A percentile compares a stretch with the other conserved stretches of the same genome.
Evolutionary conservation across 92 coral and sea anemone genomes (phyloP).

Genomic region (Phenganax subtilis): DNA sequence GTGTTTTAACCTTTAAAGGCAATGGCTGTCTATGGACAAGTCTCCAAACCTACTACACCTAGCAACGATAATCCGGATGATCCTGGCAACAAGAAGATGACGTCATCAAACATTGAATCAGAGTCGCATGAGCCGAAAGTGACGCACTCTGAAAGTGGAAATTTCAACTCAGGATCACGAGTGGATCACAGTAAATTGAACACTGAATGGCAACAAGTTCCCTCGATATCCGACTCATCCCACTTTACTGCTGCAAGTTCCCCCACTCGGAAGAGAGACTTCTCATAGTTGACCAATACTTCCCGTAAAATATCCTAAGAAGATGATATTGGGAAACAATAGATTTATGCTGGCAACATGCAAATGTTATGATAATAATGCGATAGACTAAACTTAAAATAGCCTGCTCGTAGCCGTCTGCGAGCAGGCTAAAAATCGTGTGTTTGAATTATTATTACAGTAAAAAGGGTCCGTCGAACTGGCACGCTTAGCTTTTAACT

Average conservation of each 20-base stretch:
- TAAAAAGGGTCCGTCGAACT: too few relatives aligned
- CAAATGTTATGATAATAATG: too few relatives aligned
- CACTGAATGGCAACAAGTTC: constrained; percentile 45
- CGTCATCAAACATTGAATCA: constrained; percentile 19
- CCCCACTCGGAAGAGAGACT: constrained; percentile 80
- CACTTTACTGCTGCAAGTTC: constrained; percentile 86
- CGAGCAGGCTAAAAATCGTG: too few relatives aligned
- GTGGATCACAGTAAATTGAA: constrained; percentile 29
- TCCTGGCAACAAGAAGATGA: constrained; percentile 29
- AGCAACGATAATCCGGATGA: constrained; percentile 42
- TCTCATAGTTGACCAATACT: constrained; percentile 2
- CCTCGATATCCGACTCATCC: constrained; percentile 28
- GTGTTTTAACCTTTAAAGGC: constrained; percentile 51
- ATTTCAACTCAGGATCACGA: constrained; percentile 4
- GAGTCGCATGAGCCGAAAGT: not conserved
- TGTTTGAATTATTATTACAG: too few relatives aligned
- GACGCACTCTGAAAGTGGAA: not conserved
- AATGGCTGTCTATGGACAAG: constrained; percentile 87
- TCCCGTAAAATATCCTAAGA: not conserved
- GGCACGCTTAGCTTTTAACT: too few relatives aligned
- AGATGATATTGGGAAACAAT: too few relatives aligned
- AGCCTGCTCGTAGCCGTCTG: too few relatives aligned
- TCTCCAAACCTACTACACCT: constrained; percentile 54
- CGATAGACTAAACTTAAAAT: too few relatives aligned
- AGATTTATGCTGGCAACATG: too few relatives aligned